Base-by-base conservation (phyloP, 2,888 invertebrate species). In the Gortyna flavago region DNA sequence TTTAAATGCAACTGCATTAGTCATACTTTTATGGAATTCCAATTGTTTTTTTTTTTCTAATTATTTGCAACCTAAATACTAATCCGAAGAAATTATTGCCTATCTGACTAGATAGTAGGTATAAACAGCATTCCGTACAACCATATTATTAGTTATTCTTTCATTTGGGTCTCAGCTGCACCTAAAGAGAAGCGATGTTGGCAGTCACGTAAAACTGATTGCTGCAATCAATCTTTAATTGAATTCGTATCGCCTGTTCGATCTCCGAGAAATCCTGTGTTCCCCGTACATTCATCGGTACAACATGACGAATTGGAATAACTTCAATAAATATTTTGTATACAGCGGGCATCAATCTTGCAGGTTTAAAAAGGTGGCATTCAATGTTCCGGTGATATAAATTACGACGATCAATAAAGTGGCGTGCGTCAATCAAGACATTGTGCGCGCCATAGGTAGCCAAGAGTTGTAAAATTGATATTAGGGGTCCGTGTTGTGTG, bases 211-310 rank as follows among this genome's bases (percentile, higher is more conserved):
- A 80, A 90, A 91, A 90, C 88, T 90, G 91, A 93, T 91, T 89
- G 89, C 85, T 80, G 93, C 91, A 90, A 94, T 95, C 93, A 94
- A 94, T 94, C 94, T 94, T 93, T 93, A 93, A 94, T 94, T 93
- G 93, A 93, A 93, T 92, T 90, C 91, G 90, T 92, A 92, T 93
- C 91, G 90, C 89, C 89, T 90, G 89, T 91, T 94, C 93, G 89
- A 92, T 92, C 92, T 91, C 86, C 81, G 80, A 88, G 91, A 92
- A 91, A 90, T 77, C 72, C 77, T 87, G 78, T 66, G 80, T 69
- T 79, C 80, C 85, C 81, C 75, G 74, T 80, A 77, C 70, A 69
- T 81, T 79, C 71, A 74, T 78, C 62, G 71, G 62, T 77, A 82
- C 69, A 73, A 81, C 72, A 81, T 80, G 79, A 88, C 85, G 83